Percentiles rank a stretch among this genome's conserved stretches.
Evolutionary conservation across 1,140 invertebrate genomes (phyloP).

Genomic region (Drosophila cardini): DNA sequence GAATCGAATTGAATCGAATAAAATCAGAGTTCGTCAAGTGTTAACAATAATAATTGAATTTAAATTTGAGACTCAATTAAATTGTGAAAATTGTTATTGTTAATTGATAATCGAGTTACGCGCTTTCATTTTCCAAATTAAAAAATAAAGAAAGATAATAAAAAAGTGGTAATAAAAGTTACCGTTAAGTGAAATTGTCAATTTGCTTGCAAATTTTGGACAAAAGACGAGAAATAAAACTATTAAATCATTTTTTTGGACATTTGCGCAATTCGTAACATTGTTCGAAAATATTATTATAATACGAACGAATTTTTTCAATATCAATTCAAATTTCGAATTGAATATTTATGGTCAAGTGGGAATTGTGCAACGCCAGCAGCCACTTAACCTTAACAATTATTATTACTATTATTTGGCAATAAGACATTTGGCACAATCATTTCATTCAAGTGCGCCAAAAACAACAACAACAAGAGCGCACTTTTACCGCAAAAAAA

Average conservation of each 20-base stretch:
- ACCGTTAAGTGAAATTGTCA: constrained; percentile 20
- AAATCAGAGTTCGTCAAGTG: constrained; percentile 36
- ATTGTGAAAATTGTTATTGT: constrained; percentile 45
- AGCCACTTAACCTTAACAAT: constrained; percentile 81
- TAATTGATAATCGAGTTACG: constrained; percentile 30
- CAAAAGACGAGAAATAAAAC: background rate
- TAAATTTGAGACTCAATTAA: constrained; percentile 45
- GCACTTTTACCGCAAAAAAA: constrained; percentile 63
- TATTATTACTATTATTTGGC: constrained; percentile 75
- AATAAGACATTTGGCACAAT: constrained; percentile 71
- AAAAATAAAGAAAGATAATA: background rate
- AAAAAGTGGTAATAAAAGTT: constrained; percentile 4
- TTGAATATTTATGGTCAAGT: constrained; percentile 54
- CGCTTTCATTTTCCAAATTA: constrained; percentile 50
- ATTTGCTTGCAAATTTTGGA: constrained; percentile 7
- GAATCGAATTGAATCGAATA: constrained; percentile 19
- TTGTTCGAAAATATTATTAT: background rate
- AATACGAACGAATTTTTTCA: constrained; percentile 4
- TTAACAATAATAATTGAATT: constrained; percentile 20
- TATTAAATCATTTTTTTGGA: constrained; percentile 6
- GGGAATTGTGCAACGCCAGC: constrained; percentile 69
- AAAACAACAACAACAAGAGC: constrained; percentile 18
- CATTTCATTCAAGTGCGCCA: constrained; percentile 61
- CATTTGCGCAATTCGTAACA: constrained; percentile 18
- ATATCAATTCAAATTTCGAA: constrained; percentile 38